Conservation (phyloP, 2,797 vertebrate genomes). For the Rhyacichthys aspro region DNA sequence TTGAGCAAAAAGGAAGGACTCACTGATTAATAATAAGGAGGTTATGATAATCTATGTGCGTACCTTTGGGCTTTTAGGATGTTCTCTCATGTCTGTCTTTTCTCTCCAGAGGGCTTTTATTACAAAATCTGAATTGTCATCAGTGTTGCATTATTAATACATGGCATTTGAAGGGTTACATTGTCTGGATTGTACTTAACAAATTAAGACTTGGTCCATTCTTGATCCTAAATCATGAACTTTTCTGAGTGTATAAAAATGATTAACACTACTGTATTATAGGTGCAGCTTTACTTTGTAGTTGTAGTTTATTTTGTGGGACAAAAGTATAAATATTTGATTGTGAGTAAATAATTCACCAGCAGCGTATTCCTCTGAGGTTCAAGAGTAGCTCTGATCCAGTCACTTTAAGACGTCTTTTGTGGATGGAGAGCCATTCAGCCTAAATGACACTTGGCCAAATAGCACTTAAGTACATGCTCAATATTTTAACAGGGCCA, state of each 20-base stretch:
- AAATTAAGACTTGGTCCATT: background rate
- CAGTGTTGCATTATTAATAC: slow-evolving; percentile 43
- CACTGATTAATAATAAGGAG: slow-evolving; percentile 11
- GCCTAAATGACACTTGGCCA: slow-evolving; percentile 85
- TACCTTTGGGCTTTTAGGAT: no score
- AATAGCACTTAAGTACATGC: slow-evolving; percentile 87
- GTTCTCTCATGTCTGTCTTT: slow-evolving; percentile 1
- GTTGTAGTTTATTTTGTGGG: slow-evolving; percentile 75
- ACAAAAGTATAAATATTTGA: slow-evolving; percentile 82
- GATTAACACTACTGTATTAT: background rate
- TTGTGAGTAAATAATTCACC: slow-evolving; percentile 80
- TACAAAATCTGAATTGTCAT: slow-evolving; percentile 33
- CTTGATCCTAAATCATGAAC: background rate
- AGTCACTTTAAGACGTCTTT: slow-evolving; percentile 83
- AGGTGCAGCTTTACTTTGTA: slow-evolving; percentile 44
- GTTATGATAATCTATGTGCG: no score
- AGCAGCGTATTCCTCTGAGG: slow-evolving; percentile 76
- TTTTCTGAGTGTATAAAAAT: background rate
- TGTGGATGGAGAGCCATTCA: slow-evolving; percentile 83
- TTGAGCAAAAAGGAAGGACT: slow-evolving; percentile 56
- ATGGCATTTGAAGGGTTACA: slow-evolving; percentile 25
- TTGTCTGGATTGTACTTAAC: background rate
- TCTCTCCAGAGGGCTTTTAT: slow-evolving; percentile 10
- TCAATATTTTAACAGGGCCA: slow-evolving; percentile 85
- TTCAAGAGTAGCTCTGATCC: slow-evolving; percentile 74